A percentile compares a stretch with the other conserved stretches of the same genome.
phyloP scores from a whole-genome alignment of 2,888 invertebrate species.

The Mythimna ferrago region DNA sequence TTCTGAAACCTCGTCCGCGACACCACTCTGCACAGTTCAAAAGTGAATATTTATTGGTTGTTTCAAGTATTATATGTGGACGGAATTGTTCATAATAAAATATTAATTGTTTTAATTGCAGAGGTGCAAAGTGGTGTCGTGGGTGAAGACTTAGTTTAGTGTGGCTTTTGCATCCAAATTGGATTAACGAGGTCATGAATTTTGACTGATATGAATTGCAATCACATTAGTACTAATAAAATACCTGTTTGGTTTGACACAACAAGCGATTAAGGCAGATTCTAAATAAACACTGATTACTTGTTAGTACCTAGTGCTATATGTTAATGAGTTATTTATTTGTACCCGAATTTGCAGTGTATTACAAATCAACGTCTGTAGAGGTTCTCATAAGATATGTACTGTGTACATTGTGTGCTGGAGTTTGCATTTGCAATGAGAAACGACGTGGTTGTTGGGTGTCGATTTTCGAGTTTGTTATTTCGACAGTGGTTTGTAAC shows the following conservation, averaged over 20 bases:
- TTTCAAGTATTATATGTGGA: slow-evolving; percentile 55
- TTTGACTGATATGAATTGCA: slow-evolving; percentile 64
- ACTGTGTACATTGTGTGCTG: slow-evolving; percentile 58
- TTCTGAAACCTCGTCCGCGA: slow-evolving; percentile 25
- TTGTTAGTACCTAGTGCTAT: slow-evolving; percentile 45
- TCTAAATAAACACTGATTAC: slow-evolving; percentile 46
- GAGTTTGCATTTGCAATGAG: slow-evolving; percentile 19
- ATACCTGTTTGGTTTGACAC: slow-evolving; percentile 55
- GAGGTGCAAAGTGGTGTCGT: slow-evolving; percentile 50
- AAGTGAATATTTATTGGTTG: slow-evolving; percentile 59
- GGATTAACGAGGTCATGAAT: slow-evolving; percentile 47
- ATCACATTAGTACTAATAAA: slow-evolving; percentile 62
- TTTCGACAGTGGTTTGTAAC: slow-evolving; percentile 44
- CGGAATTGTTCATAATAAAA: slow-evolving; percentile 43
- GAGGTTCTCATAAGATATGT: slow-evolving; percentile 42
- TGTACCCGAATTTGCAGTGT: slow-evolving; percentile 36
- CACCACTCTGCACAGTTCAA: slow-evolving; percentile 39
- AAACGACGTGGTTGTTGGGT: slow-evolving; percentile 19
- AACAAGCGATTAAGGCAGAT: slow-evolving; percentile 36
- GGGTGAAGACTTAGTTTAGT: slow-evolving; percentile 40
- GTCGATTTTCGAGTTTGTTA: slow-evolving; percentile 15
- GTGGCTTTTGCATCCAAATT: slow-evolving; percentile 58
- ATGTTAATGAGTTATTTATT: slow-evolving; percentile 40
- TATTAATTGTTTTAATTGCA: slow-evolving; percentile 48
- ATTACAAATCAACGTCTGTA: slow-evolving; percentile 46